Evolutionary conservation across 2,888 invertebrate genomes (phyloP), one percentile per base, ranked within the genome.

Genomic region (Sinelater perroti): DNA sequence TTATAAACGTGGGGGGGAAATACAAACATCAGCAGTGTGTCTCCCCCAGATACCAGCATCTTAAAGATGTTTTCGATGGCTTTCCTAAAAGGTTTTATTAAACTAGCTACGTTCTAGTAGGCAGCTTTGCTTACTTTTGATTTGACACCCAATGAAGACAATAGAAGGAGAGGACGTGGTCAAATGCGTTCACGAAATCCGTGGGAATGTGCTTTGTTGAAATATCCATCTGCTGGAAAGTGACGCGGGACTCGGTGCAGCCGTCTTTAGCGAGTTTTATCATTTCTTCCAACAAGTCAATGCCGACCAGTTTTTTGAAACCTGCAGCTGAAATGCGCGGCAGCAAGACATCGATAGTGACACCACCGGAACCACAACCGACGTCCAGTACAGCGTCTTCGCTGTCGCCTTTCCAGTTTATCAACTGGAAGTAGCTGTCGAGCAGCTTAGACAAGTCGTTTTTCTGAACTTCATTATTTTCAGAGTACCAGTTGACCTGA

Each of bases 111-210:
- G n/a, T n/a, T n/a, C n/a, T n/a, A n/a, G n/a, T n/a, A n/a, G n/a
- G n/a, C n/a, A n/a, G n/a, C n/a, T n/a, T 5, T n/a, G n/a, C n/a
- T 79, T 80, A 89, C 88, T 84, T 82, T 74, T 88, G 87, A 70
- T 90, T 83, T 65, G 84, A 83, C 21, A 91, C 85, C 92, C 92
- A 92, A 69, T 92, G 91, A 2, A 93, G 78, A 59, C 90, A 86
- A 72, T 90, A 91, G 72, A 91, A 91, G 0, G 91, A 91, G 47
- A 90, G 85, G 0, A 85, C 82, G 70, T 90, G 88, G 70, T 87
- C 83, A 68, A 88, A 91, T 18, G 76, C 70, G 46, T 77, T 80
- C 10, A 76, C 68, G 36, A 83, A 68, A 13, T 83, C 76, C 1
- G 74, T 71, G 0, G 84, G 83, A 40, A 87, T 62, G 16, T 79